These are phyloP conservation scores for Octodonta nipae DNA, from an alignment of 2,888 invertebrate species.

Conservation along the genomic window DNA sequence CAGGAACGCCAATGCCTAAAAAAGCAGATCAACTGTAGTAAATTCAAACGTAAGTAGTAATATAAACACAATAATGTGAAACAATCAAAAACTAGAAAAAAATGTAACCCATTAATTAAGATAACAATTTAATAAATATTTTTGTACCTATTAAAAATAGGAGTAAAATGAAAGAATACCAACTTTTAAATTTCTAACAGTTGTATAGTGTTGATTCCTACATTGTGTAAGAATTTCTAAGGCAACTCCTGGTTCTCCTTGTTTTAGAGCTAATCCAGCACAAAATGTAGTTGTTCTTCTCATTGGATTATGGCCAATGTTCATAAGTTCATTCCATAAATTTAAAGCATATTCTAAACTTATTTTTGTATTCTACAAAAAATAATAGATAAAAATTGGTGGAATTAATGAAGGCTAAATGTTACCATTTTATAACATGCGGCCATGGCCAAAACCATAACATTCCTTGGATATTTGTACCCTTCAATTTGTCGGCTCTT, in stretches of 20 bases:
- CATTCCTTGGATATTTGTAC: conserved; percentile 53
- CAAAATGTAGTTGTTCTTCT: conserved; percentile 50
- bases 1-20: conserved; percentile 42
- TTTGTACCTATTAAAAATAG: neutral
- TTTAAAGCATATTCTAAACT: conserved; percentile 50
- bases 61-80: no score
- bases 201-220: conserved; percentile 48
- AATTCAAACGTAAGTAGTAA: no score
- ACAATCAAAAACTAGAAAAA: no score
- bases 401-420: no score
- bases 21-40: no score
- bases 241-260: conserved; percentile 52
- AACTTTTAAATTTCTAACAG: conserved; percentile 56
- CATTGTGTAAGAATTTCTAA: conserved; percentile 48
- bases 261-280: conserved; percentile 53
- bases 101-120: no score
- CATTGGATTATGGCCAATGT: conserved; percentile 44
- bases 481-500: conserved; percentile 48
- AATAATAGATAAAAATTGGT: neutral
- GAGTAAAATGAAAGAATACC: conserved; percentile 1
- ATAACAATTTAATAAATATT: conserved; percentile 1
- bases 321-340: conserved; percentile 46
- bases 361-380: conserved; percentile 51
- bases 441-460: conserved; percentile 51
- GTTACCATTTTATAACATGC: conserved; percentile 64